phyloP scores from a whole-genome alignment of 2,888 invertebrate species.

The Nomada ferruginata region DNA sequence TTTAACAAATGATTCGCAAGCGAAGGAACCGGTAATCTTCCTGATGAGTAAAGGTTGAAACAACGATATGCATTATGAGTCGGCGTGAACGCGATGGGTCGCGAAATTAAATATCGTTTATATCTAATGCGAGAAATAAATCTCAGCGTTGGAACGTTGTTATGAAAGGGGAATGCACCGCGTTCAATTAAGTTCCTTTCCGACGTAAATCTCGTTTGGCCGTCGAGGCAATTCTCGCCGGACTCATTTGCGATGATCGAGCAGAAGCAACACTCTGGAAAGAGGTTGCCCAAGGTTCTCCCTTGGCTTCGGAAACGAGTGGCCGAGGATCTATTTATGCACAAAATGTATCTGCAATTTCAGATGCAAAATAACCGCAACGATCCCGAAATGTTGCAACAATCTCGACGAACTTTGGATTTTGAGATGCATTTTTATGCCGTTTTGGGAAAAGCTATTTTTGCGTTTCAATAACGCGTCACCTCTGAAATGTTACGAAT shows the following conservation, averaged over 20 bases:
- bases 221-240: conserved; percentile 41
- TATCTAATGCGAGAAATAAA: conserved; percentile 45
- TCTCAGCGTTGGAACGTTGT: conserved; percentile 46
- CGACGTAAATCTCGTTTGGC: conserved; percentile 52
- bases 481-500: too few relatives aligned
- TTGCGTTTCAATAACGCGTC: too few relatives aligned
- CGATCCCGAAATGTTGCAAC: too few relatives aligned
- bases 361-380: too few relatives aligned
- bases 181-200: conserved; percentile 52
- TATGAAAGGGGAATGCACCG: conserved; percentile 35
- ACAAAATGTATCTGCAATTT: not conserved
- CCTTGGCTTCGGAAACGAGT: not conserved
- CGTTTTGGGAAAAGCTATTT: too few relatives aligned
- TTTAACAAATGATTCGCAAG: too few relatives aligned
- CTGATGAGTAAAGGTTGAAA: not conserved
- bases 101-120: conserved; percentile 46
- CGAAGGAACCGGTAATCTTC: conserved; percentile 10
- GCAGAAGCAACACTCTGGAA: conserved; percentile 14
- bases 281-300: conserved; percentile 5
- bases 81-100: not conserved
- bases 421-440: too few relatives aligned
- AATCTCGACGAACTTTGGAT: too few relatives aligned
- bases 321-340: conserved; percentile 12
- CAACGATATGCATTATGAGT: not conserved
- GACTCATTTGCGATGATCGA: conserved; percentile 49